Base-by-base conservation (phyloP, 92 coral and sea anemone species). In the Siderastrea radians region DNA sequence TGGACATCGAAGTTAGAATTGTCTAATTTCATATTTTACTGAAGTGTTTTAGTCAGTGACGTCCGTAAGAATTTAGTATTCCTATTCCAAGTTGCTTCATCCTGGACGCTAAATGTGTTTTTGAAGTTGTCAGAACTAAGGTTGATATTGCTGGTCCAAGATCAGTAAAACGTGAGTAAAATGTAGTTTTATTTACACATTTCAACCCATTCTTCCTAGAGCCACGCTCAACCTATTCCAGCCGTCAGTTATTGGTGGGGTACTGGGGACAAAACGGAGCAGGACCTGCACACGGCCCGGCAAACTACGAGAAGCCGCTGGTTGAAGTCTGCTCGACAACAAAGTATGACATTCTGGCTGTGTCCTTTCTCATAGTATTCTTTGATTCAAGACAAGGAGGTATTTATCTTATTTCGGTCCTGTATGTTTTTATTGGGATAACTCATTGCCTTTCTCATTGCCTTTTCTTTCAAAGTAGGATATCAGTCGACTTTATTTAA, bases 241-340 rank as follows among this genome's bases (percentile, higher is more conserved):
- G 90, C 59, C 92, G 94, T 14, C 98, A 95, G 74, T 90, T 92
- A 15, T 66, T 95, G 70, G 98, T 93, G 26, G 98, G 98, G 13
- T 95, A 95, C 86, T 95, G 98, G 98, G 96, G 98, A 57, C 96
- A 95, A 65, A 93, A 95, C 77, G 96, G 94, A 15, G 98, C 98
- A 5, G 98, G 98, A 1, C 93, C 96, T 14, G 80, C 94, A 8
- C 74, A 87, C 73, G 98, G 98, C 2, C 90, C 91, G 2, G 91
- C 93, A 65, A 88, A 88, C 93, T 95, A 95, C 83, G 98, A 95
- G 75, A 93, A 81, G 65, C 57, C 94, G 12, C 91, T 95, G 66
- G 54, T 44, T 0, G 83, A 93, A 66, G 79, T 94, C 46, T 95
- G 98, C 77, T 44, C 19, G 11, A 87, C 93, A 68, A 90, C 96